phyloP scores from a whole-genome alignment of 1,140 invertebrate species.

The Bombus pascuorum region DNA sequence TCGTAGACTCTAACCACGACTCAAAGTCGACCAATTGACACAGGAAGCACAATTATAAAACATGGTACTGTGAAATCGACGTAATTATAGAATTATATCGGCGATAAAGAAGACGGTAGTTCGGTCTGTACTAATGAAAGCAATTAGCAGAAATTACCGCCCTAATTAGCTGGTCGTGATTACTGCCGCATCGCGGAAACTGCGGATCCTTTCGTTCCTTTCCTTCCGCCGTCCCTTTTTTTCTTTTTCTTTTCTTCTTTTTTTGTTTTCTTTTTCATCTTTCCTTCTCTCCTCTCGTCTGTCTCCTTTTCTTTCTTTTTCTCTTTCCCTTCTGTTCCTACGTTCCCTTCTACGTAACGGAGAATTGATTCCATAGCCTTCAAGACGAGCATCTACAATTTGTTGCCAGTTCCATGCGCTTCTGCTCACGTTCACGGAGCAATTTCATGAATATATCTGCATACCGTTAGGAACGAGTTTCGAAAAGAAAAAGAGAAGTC shows the following conservation, averaged over 20 bases:
- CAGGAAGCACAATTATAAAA: conserved; percentile 13
- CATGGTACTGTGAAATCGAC: conserved; percentile 47
- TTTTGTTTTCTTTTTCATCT: no score
- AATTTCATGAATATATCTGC: conserved; percentile 50
- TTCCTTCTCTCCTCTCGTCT: no score
- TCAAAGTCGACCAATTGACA: not conserved
- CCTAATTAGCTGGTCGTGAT: conserved; percentile 56
- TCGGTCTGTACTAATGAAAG: conserved; percentile 45
- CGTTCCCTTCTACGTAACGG: not conserved
- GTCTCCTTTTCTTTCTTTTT: not conserved
- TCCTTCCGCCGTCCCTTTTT: not conserved
- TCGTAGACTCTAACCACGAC: not conserved
- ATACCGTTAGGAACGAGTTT: conserved; percentile 37
- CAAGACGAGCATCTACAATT: conserved; percentile 39
- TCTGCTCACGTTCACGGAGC: conserved; percentile 27
- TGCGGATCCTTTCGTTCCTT: conserved; percentile 26
- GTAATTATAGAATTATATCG: conserved; percentile 53
- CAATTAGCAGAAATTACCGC: conserved; percentile 58
- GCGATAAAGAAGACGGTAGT: conserved; percentile 44
- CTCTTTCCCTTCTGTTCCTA: no score
- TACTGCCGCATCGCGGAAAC: conserved; percentile 46
- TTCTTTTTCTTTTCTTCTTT: no score
- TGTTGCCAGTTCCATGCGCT: conserved; percentile 34
- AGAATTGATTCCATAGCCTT: conserved; percentile 46
- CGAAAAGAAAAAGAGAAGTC: not conserved